Percentiles rank a stretch among this genome's conserved stretches.
Evolutionary conservation across 2,888 invertebrate species (phyloP).

Genomic region (Sturmia bella): DNA sequence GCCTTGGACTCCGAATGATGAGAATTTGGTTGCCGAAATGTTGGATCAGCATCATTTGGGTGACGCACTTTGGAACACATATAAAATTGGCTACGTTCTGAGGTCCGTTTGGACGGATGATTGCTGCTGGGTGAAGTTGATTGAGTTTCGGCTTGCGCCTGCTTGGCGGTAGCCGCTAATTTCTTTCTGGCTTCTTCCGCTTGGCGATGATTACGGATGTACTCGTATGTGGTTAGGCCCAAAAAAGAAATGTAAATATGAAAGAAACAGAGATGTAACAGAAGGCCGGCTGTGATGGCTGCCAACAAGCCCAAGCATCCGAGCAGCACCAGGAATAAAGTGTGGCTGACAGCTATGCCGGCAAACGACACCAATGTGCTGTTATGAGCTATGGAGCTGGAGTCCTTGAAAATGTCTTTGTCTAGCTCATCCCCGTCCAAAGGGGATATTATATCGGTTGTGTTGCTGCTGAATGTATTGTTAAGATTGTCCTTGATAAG

Average conservation of each 20-base stretch:
- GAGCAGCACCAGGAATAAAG: slow-evolving; percentile 85
- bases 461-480: slow-evolving; percentile 56
- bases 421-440: background rate
- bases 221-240: slow-evolving; percentile 95
- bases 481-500: slow-evolving; percentile 27
- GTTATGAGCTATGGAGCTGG: slow-evolving; percentile 11
- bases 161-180: slow-evolving; percentile 66
- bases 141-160: slow-evolving; percentile 68
- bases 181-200: slow-evolving; percentile 77
- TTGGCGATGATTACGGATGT: slow-evolving; percentile 85
- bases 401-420: slow-evolving; percentile 27
- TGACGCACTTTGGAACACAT: slow-evolving; percentile 81
- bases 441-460: slow-evolving; percentile 15
- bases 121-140: slow-evolving; percentile 73
- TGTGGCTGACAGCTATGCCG: slow-evolving; percentile 83
- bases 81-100: slow-evolving; percentile 76
- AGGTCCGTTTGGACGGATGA: slow-evolving; percentile 77
- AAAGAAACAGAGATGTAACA: slow-evolving; percentile 93
- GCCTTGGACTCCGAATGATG: slow-evolving; percentile 47
- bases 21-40: slow-evolving; percentile 24
- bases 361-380: slow-evolving; percentile 70
- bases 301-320: slow-evolving; percentile 87
- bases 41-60: slow-evolving; percentile 77
- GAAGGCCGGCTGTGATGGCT: slow-evolving; percentile 88
- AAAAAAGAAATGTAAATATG: slow-evolving; percentile 92